These are phyloP conservation scores for Eupithecia vulgata DNA, from an alignment of 2,888 invertebrate species.

Conservation along the genomic window DNA sequence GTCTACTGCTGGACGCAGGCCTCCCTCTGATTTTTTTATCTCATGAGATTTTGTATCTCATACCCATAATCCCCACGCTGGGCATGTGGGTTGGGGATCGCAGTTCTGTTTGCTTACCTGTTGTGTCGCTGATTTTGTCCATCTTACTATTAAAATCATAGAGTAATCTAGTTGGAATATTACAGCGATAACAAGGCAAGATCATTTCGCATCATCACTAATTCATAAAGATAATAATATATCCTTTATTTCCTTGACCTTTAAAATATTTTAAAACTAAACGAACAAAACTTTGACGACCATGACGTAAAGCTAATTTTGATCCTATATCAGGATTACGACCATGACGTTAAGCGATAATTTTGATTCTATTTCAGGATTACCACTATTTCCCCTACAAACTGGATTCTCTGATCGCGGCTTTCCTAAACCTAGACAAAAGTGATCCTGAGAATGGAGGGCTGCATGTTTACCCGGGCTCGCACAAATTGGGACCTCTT, in stretches of 20 bases:
- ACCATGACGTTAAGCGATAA: too few species aligned
- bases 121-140: neutral
- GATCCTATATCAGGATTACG: too few species aligned
- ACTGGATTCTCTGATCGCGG: conserved; percentile 82
- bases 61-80: too few species aligned
- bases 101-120: neutral
- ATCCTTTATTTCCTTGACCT: neutral
- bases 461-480: conserved; percentile 48
- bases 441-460: conserved; percentile 81
- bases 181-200: neutral
- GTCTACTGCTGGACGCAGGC: too few species aligned
- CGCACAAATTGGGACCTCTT: conserved; percentile 82
- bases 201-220: neutral
- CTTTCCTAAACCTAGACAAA: conserved; percentile 83
- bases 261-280: neutral
- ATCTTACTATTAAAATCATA: neutral
- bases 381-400: conserved; percentile 85
- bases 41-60: too few species aligned
- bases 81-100: too few species aligned
- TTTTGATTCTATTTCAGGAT: conserved; percentile 64
- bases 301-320: too few species aligned
- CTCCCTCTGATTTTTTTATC: too few species aligned
- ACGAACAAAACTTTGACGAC: neutral
- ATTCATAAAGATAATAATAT: neutral
- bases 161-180: neutral